A percentile compares a stretch with the other conserved stretches of the same genome.
Conservation (phyloP, 2,797 vertebrate species). For the Chaetophractus vellerosus region DNA sequence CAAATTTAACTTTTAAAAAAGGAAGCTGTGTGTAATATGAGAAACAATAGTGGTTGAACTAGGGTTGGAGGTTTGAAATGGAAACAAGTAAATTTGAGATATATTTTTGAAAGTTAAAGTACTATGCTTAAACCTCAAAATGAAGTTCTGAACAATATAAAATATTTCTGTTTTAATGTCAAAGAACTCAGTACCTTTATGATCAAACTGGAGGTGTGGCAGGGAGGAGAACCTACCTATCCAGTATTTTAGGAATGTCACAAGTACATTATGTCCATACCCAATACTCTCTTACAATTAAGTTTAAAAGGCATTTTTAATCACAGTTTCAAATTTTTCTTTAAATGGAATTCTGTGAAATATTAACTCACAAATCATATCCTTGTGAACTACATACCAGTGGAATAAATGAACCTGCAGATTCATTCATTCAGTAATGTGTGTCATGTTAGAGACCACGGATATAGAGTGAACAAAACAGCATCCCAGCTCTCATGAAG, state of each 20-base stretch:
- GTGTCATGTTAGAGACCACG: not conserved
- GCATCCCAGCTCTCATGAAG: not conserved
- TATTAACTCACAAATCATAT: not conserved
- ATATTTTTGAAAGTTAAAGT: slow-evolving; percentile 19
- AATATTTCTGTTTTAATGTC: slow-evolving; percentile 43
- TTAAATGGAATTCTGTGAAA: slow-evolving; percentile 28
- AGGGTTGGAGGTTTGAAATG: not conserved
- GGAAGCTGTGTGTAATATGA: not conserved
- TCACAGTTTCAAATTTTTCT: slow-evolving; percentile 44
- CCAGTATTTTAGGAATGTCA: slow-evolving; percentile 23
- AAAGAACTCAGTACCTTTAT: slow-evolving; percentile 1
- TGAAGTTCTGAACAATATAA: slow-evolving; percentile 19
- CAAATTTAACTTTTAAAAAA: not conserved
- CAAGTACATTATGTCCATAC: slow-evolving; percentile 17
- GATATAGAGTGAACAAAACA: not conserved
- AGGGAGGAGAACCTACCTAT: not conserved
- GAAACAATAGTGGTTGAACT: not conserved
- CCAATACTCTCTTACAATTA: not conserved
- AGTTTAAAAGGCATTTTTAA: slow-evolving; percentile 56
- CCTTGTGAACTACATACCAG: not conserved
- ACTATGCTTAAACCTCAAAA: slow-evolving; percentile 54
- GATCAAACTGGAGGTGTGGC: slow-evolving; percentile 6
- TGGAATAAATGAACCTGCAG: slow-evolving; percentile 3
- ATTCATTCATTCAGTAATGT: not conserved
- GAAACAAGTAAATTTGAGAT: not conserved